Conservation (phyloP, 2,113 vertebrate genomes). For the Onychorhynchus coronatus region DNA sequence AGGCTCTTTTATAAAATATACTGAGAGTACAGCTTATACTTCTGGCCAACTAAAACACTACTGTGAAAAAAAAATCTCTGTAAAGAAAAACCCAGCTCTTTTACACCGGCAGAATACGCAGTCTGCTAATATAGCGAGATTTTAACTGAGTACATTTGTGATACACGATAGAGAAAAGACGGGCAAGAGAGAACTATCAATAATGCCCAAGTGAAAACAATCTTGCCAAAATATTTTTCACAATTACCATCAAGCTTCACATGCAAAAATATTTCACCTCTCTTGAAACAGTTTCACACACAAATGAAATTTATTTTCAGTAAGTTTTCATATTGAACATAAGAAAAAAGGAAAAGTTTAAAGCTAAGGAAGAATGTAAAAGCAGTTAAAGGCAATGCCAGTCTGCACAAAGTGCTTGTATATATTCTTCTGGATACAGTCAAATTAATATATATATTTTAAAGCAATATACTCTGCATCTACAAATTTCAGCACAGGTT, state of each 20-base stretch:
- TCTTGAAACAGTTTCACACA: not conserved
- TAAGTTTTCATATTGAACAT: not conserved
- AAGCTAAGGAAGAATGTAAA: not conserved
- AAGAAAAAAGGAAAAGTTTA: not conserved
- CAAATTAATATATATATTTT: not conserved
- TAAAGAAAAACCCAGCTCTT: not conserved
- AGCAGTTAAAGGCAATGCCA: not conserved
- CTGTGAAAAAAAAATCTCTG: not conserved
- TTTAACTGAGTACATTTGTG: not conserved
- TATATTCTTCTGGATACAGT: not conserved
- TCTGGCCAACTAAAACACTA: not conserved
- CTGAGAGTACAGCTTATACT: not conserved
- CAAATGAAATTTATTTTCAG: not conserved
- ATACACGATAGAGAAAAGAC: not conserved
- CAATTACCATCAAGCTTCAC: not conserved
- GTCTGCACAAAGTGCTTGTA: not conserved
- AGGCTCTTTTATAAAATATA: not conserved
- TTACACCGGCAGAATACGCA: not conserved
- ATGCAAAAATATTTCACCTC: not conserved
- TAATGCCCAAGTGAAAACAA: not conserved
- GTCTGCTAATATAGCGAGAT: not conserved
- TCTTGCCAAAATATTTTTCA: not conserved
- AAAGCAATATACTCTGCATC: not conserved
- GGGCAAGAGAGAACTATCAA: not conserved
- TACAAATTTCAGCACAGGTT: not conserved